Conservation (phyloP, 2,113 vertebrate species). For the Oophaga pumilio region DNA sequence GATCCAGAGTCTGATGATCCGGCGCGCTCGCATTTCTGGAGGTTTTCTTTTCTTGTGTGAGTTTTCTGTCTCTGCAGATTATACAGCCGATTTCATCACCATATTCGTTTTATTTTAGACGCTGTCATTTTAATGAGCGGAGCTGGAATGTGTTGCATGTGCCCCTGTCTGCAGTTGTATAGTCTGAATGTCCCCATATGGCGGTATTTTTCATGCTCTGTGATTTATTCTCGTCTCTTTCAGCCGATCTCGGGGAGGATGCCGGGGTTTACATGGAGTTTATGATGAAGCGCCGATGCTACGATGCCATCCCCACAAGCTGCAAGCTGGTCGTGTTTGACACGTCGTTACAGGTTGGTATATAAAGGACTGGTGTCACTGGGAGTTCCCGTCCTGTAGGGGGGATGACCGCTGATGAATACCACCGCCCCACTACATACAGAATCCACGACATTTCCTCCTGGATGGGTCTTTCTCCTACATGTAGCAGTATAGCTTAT, state of each 20-base stretch:
- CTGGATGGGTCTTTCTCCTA: too few relatives aligned
- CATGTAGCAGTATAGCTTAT: too few relatives aligned
- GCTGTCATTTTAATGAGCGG: too few relatives aligned
- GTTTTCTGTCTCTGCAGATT: too few relatives aligned
- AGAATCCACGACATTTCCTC: too few relatives aligned
- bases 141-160: too few relatives aligned
- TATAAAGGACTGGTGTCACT: neutral
- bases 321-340: constrained; percentile 94
- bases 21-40: neutral
- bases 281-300: constrained; percentile 90
- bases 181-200: too few relatives aligned
- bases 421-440: too few relatives aligned
- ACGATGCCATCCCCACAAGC: constrained; percentile 91
- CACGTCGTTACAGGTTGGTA: constrained; percentile 79
- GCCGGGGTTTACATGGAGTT: constrained; percentile 87
- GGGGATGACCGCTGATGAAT: neutral
- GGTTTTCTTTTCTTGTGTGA: neutral
- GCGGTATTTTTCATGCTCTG: neutral
- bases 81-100: too few relatives aligned
- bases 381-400: neutral
- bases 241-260: constrained; percentile 67
- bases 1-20: neutral
- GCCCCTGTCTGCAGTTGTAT: too few relatives aligned
- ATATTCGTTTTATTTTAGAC: too few relatives aligned
- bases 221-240: neutral